These are phyloP conservation scores for Cettia cetti DNA, from an alignment of 2,113 vertebrate species.

Conservation along the genomic window DNA sequence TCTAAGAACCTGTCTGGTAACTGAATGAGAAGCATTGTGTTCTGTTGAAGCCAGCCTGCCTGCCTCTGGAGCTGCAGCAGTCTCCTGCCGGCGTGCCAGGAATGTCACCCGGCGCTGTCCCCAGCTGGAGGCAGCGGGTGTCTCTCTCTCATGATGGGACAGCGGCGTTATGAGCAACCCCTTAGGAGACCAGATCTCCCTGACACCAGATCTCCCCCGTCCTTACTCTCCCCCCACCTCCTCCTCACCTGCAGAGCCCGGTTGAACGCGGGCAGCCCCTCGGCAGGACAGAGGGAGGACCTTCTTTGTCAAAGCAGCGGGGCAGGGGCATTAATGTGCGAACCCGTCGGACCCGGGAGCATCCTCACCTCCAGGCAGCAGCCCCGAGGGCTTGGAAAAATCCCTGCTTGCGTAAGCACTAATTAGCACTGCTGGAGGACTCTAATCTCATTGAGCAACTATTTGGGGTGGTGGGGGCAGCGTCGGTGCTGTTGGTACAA, in stretches of 20 bases:
- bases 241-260: not conserved
- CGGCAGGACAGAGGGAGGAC: not conserved
- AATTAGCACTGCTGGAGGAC: not conserved
- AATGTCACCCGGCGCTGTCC: not conserved
- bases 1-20: not conserved
- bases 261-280: not conserved
- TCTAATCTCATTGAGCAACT: constrained; percentile 12
- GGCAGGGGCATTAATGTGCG: not conserved
- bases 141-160: not conserved
- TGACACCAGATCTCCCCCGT: no score
- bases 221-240: not conserved
- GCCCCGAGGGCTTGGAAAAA: not conserved
- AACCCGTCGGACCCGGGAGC: not conserved
- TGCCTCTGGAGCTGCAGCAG: not conserved
- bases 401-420: not conserved
- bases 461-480: not conserved
- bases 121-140: fast-evolving
- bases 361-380: not conserved
- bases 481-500: not conserved
- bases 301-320: not conserved
- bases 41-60: not conserved
- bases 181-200: no score
- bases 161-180: not conserved
- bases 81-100: not conserved
- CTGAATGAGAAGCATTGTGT: fast-evolving